Conservation (phyloP, 2,888 invertebrate species). For the Seladonia tumulorum region DNA sequence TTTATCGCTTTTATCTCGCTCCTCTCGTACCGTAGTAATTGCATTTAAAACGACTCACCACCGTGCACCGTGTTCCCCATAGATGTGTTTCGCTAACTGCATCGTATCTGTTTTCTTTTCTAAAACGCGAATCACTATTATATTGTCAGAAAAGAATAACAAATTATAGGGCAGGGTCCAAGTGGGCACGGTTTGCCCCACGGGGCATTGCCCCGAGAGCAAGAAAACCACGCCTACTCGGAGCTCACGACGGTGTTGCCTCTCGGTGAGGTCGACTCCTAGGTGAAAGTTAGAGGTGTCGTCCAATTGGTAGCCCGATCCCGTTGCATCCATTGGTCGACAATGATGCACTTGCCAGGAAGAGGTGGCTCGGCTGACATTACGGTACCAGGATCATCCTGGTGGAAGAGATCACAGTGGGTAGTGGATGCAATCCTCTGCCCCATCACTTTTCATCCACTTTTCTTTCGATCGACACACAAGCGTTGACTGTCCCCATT, state of each 20-base stretch:
- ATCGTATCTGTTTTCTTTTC: neutral
- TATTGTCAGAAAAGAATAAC: neutral
- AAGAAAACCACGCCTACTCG: neutral
- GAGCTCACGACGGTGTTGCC: constrained; percentile 29
- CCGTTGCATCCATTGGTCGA: constrained; percentile 64
- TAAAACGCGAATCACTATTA: neutral
- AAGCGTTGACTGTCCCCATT: constrained; percentile 9
- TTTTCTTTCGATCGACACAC: constrained; percentile 41
- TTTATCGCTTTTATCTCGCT: neutral
- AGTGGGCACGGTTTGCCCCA: neutral
- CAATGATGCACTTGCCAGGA: constrained; percentile 65
- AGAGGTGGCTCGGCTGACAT: constrained; percentile 62
- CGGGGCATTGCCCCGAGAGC: neutral
- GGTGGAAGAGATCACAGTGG: constrained; percentile 65
- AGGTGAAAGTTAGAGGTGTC: constrained; percentile 54
- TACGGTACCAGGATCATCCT: constrained; percentile 55
- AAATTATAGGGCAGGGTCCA: too few relatives aligned
- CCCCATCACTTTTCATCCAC: constrained; percentile 53
- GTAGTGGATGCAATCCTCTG: constrained; percentile 67
- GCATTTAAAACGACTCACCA: neutral
- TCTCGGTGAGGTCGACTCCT: constrained; percentile 61
- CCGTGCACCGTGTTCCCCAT: too few relatives aligned
- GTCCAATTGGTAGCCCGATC: constrained; percentile 69
- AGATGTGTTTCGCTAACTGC: neutral
- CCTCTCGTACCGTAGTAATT: neutral